These are phyloP conservation scores for Pachyseris speciosa DNA, from an alignment of 64 coral and sea anemone species.

Conservation along the genomic window DNA sequence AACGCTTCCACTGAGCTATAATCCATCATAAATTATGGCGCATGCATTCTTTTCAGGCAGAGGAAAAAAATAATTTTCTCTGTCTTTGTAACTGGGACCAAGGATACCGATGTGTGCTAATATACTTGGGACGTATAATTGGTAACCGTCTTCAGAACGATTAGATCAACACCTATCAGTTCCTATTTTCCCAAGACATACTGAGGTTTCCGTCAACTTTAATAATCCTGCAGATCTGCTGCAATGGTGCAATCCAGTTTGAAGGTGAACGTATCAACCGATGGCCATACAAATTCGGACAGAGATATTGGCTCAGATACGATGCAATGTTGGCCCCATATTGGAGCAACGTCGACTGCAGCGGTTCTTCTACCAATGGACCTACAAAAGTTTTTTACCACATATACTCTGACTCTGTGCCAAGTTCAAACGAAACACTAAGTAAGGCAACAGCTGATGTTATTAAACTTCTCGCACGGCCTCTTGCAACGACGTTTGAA, in stretches of 20 bases:
- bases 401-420: conserved; percentile 1
- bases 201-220: background rate
- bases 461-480: background rate
- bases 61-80: too few relatives aligned
- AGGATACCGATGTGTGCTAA: too few relatives aligned
- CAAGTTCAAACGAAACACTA: background rate
- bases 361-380: too few relatives aligned
- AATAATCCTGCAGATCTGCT: conserved; percentile 27
- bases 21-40: too few relatives aligned
- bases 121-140: too few relatives aligned
- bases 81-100: too few relatives aligned
- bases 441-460: conserved; percentile 26
- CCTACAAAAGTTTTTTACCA: conserved; percentile 28
- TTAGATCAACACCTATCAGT: too few relatives aligned
- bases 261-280: background rate
- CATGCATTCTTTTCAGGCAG: too few relatives aligned
- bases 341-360: conserved; percentile 8
- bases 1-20: too few relatives aligned
- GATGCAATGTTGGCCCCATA: conserved; percentile 42
- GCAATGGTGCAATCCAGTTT: conserved; percentile 44
- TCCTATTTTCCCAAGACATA: too few relatives aligned
- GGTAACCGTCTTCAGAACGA: too few relatives aligned
- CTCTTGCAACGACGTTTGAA: conserved; percentile 25
- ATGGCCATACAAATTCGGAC: conserved; percentile 70
- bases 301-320: conserved; percentile 8